A percentile compares a stretch with the other conserved stretches of the same genome.
Conservation (phyloP, 2,113 vertebrate genomes). For the Pimephales promelas region DNA sequence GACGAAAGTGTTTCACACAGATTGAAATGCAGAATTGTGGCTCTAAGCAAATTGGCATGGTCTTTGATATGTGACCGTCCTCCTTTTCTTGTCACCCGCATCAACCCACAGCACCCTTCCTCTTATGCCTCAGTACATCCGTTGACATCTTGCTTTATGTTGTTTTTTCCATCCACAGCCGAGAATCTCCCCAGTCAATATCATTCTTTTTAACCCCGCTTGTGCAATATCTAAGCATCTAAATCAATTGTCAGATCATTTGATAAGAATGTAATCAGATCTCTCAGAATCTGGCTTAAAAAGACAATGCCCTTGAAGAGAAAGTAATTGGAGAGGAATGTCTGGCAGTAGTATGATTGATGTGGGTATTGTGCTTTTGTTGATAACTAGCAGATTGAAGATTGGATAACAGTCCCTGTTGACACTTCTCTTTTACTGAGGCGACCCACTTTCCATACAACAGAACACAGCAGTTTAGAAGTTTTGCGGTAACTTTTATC, state of each 20-base stretch:
- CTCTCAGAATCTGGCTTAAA: slow-evolving; percentile 35
- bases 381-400: slow-evolving; percentile 40
- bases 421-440: slow-evolving; percentile 36
- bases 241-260: slow-evolving; percentile 45
- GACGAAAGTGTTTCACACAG: slow-evolving; percentile 8
- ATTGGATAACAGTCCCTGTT: slow-evolving; percentile 18
- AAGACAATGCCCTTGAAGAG: slow-evolving; percentile 51
- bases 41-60: slow-evolving; percentile 9
- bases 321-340: slow-evolving; percentile 19
- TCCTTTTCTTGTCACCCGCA: slow-evolving; percentile 24
- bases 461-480: neutral
- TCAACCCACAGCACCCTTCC: neutral
- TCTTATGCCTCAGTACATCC: slow-evolving; percentile 26
- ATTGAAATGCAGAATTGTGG: slow-evolving; percentile 25
- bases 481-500: slow-evolving; percentile 10
- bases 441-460: neutral
- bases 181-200: slow-evolving; percentile 37
- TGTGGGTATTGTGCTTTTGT: slow-evolving; percentile 23
- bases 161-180: slow-evolving; percentile 22
- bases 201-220: slow-evolving; percentile 2
- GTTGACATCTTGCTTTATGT: slow-evolving; percentile 30
- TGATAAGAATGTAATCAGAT: slow-evolving; percentile 53
- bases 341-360: slow-evolving; percentile 37
- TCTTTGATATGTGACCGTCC: slow-evolving; percentile 44
- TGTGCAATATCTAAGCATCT: slow-evolving; percentile 41